Base-by-base conservation (phyloP, 2,113 vertebrate species). In the Mus spicilegus region DNA sequence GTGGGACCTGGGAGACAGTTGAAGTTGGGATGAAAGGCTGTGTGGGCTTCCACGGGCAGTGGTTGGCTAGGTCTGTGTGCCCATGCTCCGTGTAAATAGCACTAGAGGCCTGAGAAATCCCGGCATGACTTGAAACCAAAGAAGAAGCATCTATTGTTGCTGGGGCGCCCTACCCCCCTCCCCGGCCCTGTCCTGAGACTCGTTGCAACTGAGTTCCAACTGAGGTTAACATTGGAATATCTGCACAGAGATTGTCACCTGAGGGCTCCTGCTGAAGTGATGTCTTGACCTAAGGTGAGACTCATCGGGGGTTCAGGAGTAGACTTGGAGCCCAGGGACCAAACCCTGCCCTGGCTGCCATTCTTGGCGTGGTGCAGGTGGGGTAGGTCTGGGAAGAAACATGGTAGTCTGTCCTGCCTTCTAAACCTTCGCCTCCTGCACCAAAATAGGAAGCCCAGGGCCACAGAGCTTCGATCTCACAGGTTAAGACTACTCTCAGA, bases 11-110 rank as follows among this genome's bases (percentile, higher is more conserved):
- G 24, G 42, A 12, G 46, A 33, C 22, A 4, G 49, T 10, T 65
- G 36, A 3, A 3, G 17, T 54, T 1, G 46, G 19, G 5, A 22
- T 78, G 78, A 33, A 49, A 54, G 49, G 10, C 26, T 28, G 1
- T 1, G 8, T 26, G 30, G n/a, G 51, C 78, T 58, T 16, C 58
- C n/a, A 2, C n/a, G 58, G 20, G 17, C 77, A 11, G 1, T 0
- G 6, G 61, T 8, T 4, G 11, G 8, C 1, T 10, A 1, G 33
- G 30, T 17, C 4, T 16, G 46, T 4, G 30, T 1, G 7, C 30
- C 19, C 26, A 12, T 24, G 17, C 51, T 72, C 10, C 22, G 0
- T 49, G 73, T 24, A 42, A 67, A 65, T 39, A 17, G 61, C 46
- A 0, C 6, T 9, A 3, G 46, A 51, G 46, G 33, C 89, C 73